Percentiles rank a stretch among this genome's conserved stretches.
Evolutionary conservation across 2,113 vertebrate genomes (phyloP).

Genomic region (Notiomystis cincta): DNA sequence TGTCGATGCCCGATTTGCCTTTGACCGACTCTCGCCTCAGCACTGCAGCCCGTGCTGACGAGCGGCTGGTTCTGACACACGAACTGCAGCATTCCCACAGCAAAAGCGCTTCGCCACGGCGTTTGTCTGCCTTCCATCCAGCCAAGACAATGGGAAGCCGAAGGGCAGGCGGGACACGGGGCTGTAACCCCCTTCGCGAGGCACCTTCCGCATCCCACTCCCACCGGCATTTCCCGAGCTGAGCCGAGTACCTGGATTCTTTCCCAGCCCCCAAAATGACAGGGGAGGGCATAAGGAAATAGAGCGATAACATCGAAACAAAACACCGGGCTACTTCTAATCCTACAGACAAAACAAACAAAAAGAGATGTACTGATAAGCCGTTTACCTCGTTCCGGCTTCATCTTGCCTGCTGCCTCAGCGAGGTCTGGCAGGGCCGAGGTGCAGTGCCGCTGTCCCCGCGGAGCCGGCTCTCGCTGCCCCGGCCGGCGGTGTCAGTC

Average conservation of each 20-base stretch:
- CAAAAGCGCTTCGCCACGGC: neutral
- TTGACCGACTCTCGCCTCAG: neutral
- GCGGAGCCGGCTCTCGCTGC: neutral
- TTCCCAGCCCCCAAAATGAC: neutral
- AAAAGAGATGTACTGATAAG: neutral
- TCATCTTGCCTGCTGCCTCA: conserved; percentile 79
- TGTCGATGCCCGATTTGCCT: neutral
- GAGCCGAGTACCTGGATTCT: neutral
- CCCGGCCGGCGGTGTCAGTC: neutral
- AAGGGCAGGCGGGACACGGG: neutral
- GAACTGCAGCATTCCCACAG: neutral
- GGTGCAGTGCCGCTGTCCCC: neutral
- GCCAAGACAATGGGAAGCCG: neutral
- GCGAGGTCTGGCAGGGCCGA: neutral
- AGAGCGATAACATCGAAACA: neutral
- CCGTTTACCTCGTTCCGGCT: conserved; percentile 90
- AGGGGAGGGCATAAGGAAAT: neutral
- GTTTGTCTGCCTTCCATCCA: neutral
- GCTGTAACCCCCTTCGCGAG: neutral
- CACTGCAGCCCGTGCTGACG: neutral
- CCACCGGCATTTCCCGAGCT: fast-evolving
- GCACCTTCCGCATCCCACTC: neutral
- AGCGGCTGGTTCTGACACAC: neutral
- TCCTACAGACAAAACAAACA: neutral
- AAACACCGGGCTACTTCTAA: neutral